Evolutionary conservation across 1,140 invertebrate genomes (phyloP), one percentile per base, ranked within the genome.

Genomic region (Neotoxoptera formosana): DNA sequence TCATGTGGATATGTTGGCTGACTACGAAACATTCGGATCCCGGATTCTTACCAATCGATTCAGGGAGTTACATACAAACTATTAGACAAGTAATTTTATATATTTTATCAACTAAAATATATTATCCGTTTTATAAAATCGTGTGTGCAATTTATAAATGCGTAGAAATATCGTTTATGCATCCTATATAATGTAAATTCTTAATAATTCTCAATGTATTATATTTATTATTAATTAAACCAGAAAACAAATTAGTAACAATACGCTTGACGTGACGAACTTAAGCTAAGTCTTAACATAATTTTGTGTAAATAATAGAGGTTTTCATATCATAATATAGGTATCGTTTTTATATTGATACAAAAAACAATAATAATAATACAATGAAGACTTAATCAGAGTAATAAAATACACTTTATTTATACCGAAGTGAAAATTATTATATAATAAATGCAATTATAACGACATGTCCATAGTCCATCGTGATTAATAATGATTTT

Each of bases 1-100:
- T 98, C 4, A 99, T 99, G 98, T 99, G 98, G 98, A 95, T 98
- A 7, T 98, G 97, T 94, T 98, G 98, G 97, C 96, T 98, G n/a
- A 97, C 98, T 45, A 98, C 98, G 8, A 98, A 98, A 94, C 96
- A 97, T 41, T 96, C 97, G 93, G 97, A 99, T 95, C 98, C 98
- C 0, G 98, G 98, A 7, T 99, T 98, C 94, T 96, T 99, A 90
- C 97, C 98, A 1, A 96, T 97, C 94, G 98, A 98, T 95, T 98
- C 98, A 4, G 98, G 98, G 90, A 97, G 97, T 20, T 99, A 99
- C 95, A 97, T 98, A 94, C 96, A 97, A 94, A 98, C 98, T 47
- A 98, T 99, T 89, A 97, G 98, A 95, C 97, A 98, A 95, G 96
- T 88, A 51, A 45, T 83, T 83, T 41, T 41, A 36, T 83, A 8